These are phyloP conservation scores for Acanthosepion lycidas DNA, from an alignment of 2,888 invertebrate species.

Conservation along the genomic window DNA sequence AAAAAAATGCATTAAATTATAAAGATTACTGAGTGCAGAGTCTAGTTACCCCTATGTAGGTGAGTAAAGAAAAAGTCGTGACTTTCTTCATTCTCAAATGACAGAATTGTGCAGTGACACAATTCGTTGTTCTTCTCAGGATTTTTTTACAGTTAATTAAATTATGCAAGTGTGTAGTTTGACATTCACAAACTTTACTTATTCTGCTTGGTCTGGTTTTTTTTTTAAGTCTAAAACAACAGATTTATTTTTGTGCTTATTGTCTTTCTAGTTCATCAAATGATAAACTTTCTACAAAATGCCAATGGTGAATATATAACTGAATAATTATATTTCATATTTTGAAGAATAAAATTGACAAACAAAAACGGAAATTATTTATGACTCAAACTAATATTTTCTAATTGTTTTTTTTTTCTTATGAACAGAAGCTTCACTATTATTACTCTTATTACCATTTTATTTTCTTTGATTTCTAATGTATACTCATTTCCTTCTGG, in stretches of 20 bases:
- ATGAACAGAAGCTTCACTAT: too few species aligned
- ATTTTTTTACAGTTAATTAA: not conserved
- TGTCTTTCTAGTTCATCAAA: not conserved
- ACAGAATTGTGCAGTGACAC: not conserved
- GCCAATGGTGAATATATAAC: too few species aligned
- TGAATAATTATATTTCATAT: too few species aligned
- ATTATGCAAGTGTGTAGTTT: not conserved
- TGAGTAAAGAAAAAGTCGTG: not conserved
- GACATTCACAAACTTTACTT: not conserved
- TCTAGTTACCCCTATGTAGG: not conserved
- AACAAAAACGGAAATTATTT: too few species aligned
- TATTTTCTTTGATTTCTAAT: too few species aligned
- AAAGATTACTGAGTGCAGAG: not conserved
- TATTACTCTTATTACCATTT: too few species aligned
- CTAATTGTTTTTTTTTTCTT: too few species aligned
- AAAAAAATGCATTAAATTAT: not conserved
- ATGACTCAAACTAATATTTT: too few species aligned
- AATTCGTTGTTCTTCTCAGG: not conserved
- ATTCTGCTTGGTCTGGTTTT: not conserved
- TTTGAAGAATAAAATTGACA: too few species aligned
- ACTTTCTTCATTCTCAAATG: not conserved
- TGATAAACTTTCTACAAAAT: too few species aligned
- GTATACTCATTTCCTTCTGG: too few species aligned
- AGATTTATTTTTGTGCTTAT: not conserved
- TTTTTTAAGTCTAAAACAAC: not conserved